Conservation (phyloP, 2,113 vertebrate species). For the Xyliphius kryptos region DNA sequence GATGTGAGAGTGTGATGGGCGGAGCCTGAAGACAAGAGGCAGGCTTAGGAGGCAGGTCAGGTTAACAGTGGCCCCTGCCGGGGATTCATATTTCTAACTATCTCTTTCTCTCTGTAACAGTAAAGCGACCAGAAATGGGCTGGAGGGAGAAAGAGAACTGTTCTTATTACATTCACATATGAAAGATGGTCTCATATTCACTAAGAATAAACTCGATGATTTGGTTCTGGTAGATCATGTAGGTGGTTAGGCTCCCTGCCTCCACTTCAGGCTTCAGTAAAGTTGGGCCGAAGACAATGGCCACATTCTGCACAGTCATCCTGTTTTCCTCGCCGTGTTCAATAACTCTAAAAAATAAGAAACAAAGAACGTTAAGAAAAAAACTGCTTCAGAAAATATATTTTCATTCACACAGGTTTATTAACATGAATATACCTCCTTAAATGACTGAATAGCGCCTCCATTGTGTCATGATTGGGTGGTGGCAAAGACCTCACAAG, state of each 20-base stretch:
- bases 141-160: too few relatives aligned
- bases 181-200: conserved; percentile 77
- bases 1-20: too few relatives aligned
- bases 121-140: too few relatives aligned
- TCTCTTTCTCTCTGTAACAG: too few relatives aligned
- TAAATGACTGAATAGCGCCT: conserved; percentile 81
- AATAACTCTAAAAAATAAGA: conserved; percentile 66
- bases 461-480: conserved; percentile 79
- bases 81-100: too few relatives aligned
- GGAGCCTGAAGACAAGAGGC: too few relatives aligned
- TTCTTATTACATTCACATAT: conserved; percentile 6
- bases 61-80: too few relatives aligned
- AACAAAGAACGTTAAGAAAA: background rate
- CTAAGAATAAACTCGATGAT: conserved; percentile 87
- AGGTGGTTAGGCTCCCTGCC: conserved; percentile 77
- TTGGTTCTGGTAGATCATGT: conserved; percentile 97
- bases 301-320: conserved; percentile 87
- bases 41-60: too few relatives aligned
- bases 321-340: conserved; percentile 77
- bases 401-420: background rate
- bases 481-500: conserved; percentile 72
- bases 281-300: conserved; percentile 92
- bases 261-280: conserved; percentile 79
- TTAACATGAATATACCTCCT: conserved; percentile 65
- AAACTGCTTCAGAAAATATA: background rate